phyloP scores from a whole-genome alignment of 2,888 invertebrate genomes.

The Drosophila affinis region DNA sequence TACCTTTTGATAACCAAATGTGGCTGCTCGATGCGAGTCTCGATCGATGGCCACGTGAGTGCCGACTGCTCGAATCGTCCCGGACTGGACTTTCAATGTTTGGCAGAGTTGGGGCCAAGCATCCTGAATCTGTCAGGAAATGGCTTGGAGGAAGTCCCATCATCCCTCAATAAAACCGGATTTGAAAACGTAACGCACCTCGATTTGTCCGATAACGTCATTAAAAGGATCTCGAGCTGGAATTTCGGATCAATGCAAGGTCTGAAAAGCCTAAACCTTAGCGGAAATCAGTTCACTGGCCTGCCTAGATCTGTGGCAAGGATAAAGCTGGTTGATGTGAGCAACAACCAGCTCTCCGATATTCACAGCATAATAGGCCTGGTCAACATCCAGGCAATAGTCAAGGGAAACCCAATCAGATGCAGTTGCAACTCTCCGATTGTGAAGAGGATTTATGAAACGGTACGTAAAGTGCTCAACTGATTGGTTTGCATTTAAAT shows the following conservation, averaged over 20 bases:
- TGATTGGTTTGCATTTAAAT: too few species aligned
- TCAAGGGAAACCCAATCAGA: neutral
- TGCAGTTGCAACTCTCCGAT: neutral
- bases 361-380: constrained; percentile 7
- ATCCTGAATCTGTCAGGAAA: constrained; percentile 5
- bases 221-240: neutral
- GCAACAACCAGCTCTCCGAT: constrained; percentile 13
- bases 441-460: neutral
- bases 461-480: neutral
- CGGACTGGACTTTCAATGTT: neutral
- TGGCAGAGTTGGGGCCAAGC: neutral
- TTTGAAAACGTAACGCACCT: neutral
- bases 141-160: constrained; percentile 1
- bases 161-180: neutral
- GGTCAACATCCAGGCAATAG: neutral
- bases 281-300: neutral
- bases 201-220: constrained; percentile 5
- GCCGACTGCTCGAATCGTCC: neutral
- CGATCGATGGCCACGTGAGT: too few species aligned
- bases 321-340: constrained; percentile 9
- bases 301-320: neutral
- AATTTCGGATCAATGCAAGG: neutral
- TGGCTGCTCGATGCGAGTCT: neutral
- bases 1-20: neutral
- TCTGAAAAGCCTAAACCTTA: neutral